phyloP scores from a whole-genome alignment of 2,113 vertebrate genomes.

The Apus apus region DNA sequence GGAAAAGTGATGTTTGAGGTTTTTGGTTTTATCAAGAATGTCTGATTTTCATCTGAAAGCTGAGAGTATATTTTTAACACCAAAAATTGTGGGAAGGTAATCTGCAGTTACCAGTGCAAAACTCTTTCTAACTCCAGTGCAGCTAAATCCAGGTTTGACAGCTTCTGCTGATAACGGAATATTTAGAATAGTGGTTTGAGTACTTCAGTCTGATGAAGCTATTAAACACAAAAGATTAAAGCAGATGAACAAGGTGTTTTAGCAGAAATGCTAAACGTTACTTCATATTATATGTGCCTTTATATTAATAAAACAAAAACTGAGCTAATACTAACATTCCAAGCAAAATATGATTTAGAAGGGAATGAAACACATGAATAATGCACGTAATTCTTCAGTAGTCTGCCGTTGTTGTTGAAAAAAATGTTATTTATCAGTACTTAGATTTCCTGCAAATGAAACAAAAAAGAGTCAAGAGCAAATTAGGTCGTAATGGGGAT shows the following conservation, averaged over 20 bases:
- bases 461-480: not conserved
- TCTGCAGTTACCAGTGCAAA: not conserved
- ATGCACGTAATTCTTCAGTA: not conserved
- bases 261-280: not conserved
- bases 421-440: not conserved
- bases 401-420: not conserved
- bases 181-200: not conserved
- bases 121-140: not conserved
- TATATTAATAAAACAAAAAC: conserved; percentile 10
- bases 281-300: not conserved
- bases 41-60: not conserved
- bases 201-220: not conserved
- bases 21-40: not conserved
- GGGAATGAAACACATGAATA: conserved; percentile 38
- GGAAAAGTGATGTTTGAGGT: not conserved
- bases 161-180: not conserved
- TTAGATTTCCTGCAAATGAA: conserved; percentile 21
- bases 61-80: not conserved
- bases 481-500: not conserved
- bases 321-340: not conserved
- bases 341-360: conserved; percentile 24
- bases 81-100: not conserved
- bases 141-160: not conserved
- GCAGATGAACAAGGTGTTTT: not conserved
- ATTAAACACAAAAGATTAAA: conserved; percentile 7